A percentile compares a stretch with the other conserved stretches of the same genome.
These are phyloP conservation scores for Octopus bimaculoides DNA, from an alignment of 1,140 invertebrate species.

Conservation along the genomic window DNA sequence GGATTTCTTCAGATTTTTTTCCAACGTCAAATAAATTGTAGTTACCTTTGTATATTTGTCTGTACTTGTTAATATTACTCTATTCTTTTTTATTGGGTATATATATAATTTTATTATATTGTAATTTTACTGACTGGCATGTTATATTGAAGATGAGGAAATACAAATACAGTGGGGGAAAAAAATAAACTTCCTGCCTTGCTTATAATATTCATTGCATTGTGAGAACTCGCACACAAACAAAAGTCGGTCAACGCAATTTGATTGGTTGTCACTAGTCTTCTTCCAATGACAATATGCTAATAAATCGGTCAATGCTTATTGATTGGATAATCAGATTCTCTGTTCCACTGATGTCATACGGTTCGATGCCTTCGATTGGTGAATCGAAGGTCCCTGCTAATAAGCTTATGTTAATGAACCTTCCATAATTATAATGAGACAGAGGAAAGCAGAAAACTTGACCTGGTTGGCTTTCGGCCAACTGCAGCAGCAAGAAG, in stretches of 20 bases:
- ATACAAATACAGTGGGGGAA: no score
- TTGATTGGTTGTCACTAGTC: background rate
- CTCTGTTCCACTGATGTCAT: background rate
- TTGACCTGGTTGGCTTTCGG: slow-evolving; percentile 5
- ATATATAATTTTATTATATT: no score
- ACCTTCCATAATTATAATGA: background rate
- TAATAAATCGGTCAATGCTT: slow-evolving; percentile 3
- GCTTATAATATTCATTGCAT: no score
- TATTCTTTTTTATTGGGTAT: no score
- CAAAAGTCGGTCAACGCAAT: background rate
- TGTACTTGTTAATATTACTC: no score
- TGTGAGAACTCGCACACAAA: background rate
- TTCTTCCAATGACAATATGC: background rate
- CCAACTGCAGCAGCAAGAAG: background rate
- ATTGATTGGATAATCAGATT: background rate
- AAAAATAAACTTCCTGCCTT: no score
- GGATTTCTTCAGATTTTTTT: no score
- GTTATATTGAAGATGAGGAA: no score
- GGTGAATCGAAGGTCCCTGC: background rate
- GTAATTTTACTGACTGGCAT: no score
- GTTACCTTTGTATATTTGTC: no score
- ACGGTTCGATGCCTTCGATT: background rate
- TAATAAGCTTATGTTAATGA: background rate
- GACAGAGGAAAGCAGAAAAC: background rate
- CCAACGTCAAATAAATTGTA: no score